phyloP scores from a whole-genome alignment of 2,797 vertebrate genomes.

The Parauchenoglanis ngamensis region DNA sequence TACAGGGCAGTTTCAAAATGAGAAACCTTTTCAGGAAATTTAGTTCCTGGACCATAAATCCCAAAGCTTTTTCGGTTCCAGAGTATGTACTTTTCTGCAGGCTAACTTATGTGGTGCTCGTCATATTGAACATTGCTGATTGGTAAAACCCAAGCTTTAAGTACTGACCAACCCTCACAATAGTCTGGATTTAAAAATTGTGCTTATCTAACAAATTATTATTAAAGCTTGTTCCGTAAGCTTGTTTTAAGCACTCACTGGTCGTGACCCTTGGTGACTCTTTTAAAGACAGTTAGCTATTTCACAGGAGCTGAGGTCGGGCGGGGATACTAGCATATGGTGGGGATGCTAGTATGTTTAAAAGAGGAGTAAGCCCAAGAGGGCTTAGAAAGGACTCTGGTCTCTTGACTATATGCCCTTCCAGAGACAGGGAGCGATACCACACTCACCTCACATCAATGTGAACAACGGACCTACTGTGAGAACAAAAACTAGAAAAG shows the following conservation, averaged over 20 bases:
- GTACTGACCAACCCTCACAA: neutral
- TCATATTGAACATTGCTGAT: neutral
- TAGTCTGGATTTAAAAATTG: neutral
- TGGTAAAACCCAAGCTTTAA: neutral
- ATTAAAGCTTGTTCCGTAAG: neutral
- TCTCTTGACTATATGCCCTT: constrained; percentile 52
- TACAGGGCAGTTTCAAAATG: neutral
- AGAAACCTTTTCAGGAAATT: neutral
- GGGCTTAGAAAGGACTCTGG: constrained; percentile 74
- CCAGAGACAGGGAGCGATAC: constrained; percentile 37
- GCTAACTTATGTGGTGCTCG: neutral
- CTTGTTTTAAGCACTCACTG: neutral
- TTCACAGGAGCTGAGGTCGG: constrained; percentile 45
- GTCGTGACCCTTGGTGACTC: neutral
- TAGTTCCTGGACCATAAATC: neutral
- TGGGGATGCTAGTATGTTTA: constrained; percentile 63
- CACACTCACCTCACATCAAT: constrained; percentile 32
- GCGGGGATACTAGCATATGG: constrained; percentile 10
- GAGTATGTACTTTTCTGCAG: neutral
- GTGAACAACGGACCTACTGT: constrained; percentile 19
- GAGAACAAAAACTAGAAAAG: constrained; percentile 19
- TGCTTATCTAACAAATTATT: neutral
- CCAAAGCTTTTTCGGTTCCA: neutral
- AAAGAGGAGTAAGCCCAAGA: constrained; percentile 70
- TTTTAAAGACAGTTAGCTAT: neutral